Percentiles rank a stretch among this genome's conserved stretches.
phyloP scores from a whole-genome alignment of 2,888 invertebrate species.

The Spialia ferax region DNA sequence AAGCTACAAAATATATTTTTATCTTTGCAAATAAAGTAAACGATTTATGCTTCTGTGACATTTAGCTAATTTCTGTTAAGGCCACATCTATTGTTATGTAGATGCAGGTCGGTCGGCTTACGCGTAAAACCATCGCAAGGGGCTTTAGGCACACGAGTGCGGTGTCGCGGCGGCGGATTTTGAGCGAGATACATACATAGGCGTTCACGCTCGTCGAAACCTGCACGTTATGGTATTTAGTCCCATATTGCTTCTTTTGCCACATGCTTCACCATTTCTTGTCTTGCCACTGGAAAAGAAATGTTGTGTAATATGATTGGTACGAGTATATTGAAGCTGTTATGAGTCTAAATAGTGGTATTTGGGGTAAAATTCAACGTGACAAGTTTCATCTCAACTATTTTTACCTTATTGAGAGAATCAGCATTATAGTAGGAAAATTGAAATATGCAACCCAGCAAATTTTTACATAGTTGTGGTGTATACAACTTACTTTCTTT shows the following conservation, averaged over 20 bases:
- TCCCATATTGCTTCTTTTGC: not conserved
- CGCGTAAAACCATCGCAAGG: not conserved
- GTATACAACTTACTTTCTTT: too few species aligned
- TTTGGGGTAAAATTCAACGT: too few species aligned
- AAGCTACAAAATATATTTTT: not conserved
- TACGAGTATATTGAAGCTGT: too few species aligned
- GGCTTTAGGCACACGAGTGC: not conserved
- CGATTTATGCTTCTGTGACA: too few species aligned
- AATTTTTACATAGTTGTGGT: too few species aligned
- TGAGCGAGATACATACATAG: not conserved
- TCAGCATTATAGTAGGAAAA: too few species aligned
- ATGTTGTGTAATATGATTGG: not conserved
- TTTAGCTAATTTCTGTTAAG: not conserved
- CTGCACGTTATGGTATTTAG: not conserved
- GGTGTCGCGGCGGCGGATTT: slow-evolving; percentile 1
- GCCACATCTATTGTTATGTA: slow-evolving; percentile 1
- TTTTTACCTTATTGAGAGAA: too few species aligned
- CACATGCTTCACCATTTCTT: not conserved
- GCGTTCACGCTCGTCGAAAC: not conserved
- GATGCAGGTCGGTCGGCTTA: slow-evolving; percentile 1
- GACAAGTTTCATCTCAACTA: too few species aligned
- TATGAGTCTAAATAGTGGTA: too few species aligned
- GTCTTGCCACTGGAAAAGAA: not conserved
- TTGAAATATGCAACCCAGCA: too few species aligned
- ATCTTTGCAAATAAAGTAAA: too few species aligned